Conservation (phyloP, 2,797 vertebrate species). For the Mallotus villosus region DNA sequence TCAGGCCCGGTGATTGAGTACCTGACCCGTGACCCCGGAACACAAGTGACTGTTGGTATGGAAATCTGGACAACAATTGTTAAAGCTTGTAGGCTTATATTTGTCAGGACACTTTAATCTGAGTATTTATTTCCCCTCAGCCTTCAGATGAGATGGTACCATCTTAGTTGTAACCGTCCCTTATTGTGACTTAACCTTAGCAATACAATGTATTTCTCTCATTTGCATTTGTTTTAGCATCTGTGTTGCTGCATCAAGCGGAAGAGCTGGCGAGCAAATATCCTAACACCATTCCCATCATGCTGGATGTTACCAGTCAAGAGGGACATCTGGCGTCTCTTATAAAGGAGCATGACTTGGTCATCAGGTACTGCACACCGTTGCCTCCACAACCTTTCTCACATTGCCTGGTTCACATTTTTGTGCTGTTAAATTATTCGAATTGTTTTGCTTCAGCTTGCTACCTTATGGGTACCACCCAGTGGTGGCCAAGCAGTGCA, state of each 20-base stretch:
- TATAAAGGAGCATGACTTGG: conserved; percentile 86
- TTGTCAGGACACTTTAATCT: no score
- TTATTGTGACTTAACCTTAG: neutral
- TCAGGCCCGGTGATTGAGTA: conserved; percentile 92
- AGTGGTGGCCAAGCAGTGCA: conserved; percentile 88
- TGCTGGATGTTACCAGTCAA: conserved; percentile 79
- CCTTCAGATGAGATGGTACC: neutral
- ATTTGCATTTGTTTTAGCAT: conserved; percentile 68
- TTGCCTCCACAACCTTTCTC: no score
- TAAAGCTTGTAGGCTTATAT: no score
- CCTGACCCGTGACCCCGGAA: conserved; percentile 81
- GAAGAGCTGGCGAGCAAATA: conserved; percentile 82
- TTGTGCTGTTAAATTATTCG: neutral
- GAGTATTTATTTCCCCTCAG: neutral
- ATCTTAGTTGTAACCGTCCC: neutral
- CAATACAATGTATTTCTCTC: neutral
- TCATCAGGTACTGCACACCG: conserved; percentile 82
- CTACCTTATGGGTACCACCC: conserved; percentile 88
- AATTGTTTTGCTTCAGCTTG: conserved; percentile 67
- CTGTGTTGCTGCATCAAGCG: conserved; percentile 82
- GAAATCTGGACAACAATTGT: conserved; percentile 19
- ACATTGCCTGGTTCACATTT: no score
- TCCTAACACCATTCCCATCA: conserved; percentile 80
- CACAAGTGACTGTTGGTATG: conserved; percentile 90
- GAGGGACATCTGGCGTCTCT: conserved; percentile 81